These are phyloP conservation scores for Cyaniris semiargus DNA, from an alignment of 2,888 invertebrate species.

Conservation along the genomic window DNA sequence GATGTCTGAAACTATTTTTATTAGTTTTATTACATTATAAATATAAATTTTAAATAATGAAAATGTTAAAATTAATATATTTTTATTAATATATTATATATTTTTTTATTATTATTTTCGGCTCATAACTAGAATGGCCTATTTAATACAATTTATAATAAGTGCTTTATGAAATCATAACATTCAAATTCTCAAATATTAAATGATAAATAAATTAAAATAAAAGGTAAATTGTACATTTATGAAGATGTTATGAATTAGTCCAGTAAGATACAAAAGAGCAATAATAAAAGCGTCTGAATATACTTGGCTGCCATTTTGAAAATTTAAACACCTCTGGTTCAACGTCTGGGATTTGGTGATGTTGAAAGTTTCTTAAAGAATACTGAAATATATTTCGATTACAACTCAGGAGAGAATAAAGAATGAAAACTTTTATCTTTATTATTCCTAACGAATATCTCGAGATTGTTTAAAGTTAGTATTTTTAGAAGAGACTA, in stretches of 20 bases:
- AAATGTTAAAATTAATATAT: too few species aligned
- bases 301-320: conserved; percentile 14
- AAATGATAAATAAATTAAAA: background rate
- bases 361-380: conserved; percentile 11
- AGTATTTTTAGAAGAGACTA: background rate
- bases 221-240: background rate
- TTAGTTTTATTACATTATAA: too few species aligned
- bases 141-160: too few species aligned
- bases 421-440: conserved; percentile 12
- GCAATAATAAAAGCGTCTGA: conserved; percentile 21
- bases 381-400: conserved; percentile 27
- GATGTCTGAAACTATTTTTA: too few species aligned
- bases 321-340: conserved; percentile 23
- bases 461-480: background rate
- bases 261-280: background rate
- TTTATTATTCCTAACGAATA: conserved; percentile 6
- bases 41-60: too few species aligned
- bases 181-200: background rate
- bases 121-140: too few species aligned
- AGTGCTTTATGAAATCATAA: background rate
- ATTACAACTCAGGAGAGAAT: conserved; percentile 18
- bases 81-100: too few species aligned
- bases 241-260: background rate
- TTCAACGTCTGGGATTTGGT: conserved; percentile 19
- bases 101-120: too few species aligned